Conservation (phyloP, 1,140 invertebrate genomes). For the Brachionus rubens region DNA sequence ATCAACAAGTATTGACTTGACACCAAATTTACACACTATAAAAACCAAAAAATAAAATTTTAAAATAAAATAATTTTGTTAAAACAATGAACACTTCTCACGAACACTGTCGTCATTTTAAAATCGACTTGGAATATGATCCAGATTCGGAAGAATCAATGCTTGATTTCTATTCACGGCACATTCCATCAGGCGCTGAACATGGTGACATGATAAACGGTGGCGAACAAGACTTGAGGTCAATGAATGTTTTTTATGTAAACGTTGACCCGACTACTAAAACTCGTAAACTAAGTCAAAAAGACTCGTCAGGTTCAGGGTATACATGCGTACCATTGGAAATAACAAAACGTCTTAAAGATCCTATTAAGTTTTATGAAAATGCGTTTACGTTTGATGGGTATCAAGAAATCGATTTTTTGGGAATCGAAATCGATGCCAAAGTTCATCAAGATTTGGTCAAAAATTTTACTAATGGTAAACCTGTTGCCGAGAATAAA, state of each 20-base stretch:
- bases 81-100: neutral
- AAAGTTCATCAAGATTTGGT: neutral
- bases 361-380: conserved; percentile 25
- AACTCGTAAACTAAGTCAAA: conserved; percentile 24
- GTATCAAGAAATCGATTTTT: conserved; percentile 34
- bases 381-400: neutral
- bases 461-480: conserved; percentile 1
- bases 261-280: neutral
- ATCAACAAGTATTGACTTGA: no score
- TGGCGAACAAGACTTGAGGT: conserved; percentile 31
- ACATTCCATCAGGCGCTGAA: neutral
- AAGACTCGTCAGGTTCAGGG: conserved; percentile 12
- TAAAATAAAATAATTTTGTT: conserved; percentile 1
- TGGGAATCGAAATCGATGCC: conserved; percentile 8
- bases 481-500: neutral
- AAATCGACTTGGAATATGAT: neutral
- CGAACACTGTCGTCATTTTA: neutral
- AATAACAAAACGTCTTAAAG: neutral
- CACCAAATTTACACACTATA: no score
- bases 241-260: conserved; percentile 32
- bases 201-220: conserved; percentile 33
- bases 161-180: neutral
- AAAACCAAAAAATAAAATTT: neutral
- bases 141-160: neutral
- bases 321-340: conserved; percentile 27